phyloP scores from a whole-genome alignment of 2,113 vertebrate genomes.

The Paramormyrops kingsleyae region DNA sequence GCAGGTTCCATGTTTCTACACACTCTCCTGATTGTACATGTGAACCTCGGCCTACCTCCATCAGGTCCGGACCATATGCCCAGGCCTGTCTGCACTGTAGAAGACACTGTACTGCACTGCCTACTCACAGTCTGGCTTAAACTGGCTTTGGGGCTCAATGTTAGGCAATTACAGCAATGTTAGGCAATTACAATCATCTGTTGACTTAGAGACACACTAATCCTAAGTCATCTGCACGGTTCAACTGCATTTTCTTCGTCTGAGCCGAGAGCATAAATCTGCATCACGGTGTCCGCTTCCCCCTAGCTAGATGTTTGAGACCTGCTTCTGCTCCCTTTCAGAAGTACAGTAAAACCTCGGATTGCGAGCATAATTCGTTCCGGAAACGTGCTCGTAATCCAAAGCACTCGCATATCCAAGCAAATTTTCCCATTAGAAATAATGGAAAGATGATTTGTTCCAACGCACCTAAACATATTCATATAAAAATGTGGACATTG shows the following conservation, averaged over 20 bases:
- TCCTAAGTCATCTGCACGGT: background rate
- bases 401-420: no score
- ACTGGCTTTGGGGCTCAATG: background rate
- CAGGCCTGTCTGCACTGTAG: background rate
- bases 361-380: no score
- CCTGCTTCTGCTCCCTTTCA: background rate
- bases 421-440: no score
- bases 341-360: background rate
- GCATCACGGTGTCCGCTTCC: background rate
- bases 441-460: no score
- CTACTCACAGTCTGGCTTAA: background rate
- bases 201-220: background rate
- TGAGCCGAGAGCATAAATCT: background rate
- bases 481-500: no score
- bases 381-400: no score
- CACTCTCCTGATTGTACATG: background rate
- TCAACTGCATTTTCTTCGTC: background rate
- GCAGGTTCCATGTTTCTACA: background rate
- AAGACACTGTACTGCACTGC: background rate
- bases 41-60: background rate
- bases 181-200: no score
- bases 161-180: background rate
- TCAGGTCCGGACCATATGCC: background rate
- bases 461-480: no score
- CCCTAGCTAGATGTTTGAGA: background rate